Conservation (phyloP, 2,888 invertebrate species). For the Lasioglossum marginatum region DNA sequence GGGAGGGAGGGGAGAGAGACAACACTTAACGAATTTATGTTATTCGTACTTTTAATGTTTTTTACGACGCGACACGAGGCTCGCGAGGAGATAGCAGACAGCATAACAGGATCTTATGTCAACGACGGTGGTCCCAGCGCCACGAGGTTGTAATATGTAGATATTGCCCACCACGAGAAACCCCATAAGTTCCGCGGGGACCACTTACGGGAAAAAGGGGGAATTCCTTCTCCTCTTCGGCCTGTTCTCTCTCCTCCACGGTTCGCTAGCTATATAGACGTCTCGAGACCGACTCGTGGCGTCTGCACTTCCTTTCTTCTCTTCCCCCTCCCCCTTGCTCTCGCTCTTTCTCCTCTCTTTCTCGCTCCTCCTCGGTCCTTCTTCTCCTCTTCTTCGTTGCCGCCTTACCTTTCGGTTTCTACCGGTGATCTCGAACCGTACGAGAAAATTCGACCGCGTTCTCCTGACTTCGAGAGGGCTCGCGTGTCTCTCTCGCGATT, state of each 20-base stretch:
- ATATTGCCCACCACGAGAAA: constrained; percentile 76
- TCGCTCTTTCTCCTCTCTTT: not conserved
- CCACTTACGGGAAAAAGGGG: constrained; percentile 70
- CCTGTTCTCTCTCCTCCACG: constrained; percentile 22
- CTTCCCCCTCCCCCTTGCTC: not conserved
- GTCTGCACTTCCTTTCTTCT: constrained; percentile 65
- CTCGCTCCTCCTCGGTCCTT: not conserved
- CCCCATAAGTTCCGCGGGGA: constrained; percentile 71
- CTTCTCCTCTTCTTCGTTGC: not conserved
- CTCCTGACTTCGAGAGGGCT: not conserved
- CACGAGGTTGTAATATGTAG: constrained; percentile 78
- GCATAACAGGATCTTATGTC: constrained; percentile 81
- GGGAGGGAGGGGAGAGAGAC: constrained; percentile 17
- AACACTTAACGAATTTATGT: constrained; percentile 70
- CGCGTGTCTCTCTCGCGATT: constrained; percentile 1
- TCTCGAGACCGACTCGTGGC: constrained; percentile 71
- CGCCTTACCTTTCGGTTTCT: constrained; percentile 3
- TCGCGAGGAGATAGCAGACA: constrained; percentile 75
- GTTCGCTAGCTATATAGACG: constrained; percentile 62
- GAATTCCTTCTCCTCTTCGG: constrained; percentile 55
- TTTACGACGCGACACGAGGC: constrained; percentile 73
- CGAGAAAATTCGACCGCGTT: constrained; percentile 14
- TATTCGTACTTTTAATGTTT: constrained; percentile 76
- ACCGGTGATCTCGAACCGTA: constrained; percentile 7
- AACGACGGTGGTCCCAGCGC: constrained; percentile 79